Base-by-base conservation (phyloP, 2,113 vertebrate species). In the Acrocephalus arundinaceus region DNA sequence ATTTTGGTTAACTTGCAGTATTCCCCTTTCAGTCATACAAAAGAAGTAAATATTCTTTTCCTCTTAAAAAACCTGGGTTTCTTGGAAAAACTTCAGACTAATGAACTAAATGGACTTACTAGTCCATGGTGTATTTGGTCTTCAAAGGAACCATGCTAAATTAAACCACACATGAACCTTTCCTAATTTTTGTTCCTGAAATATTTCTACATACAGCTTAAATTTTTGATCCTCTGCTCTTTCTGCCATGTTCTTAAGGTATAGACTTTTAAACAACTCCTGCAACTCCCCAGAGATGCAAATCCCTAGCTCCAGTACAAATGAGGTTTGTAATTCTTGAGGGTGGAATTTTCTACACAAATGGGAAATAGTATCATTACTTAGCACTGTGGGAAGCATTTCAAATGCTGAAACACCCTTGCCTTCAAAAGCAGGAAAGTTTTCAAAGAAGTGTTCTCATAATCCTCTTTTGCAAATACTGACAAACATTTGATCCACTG, bases 331-430 rank as follows among this genome's bases (percentile, higher is more conserved):
- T 71, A 88, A 66, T 71, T 68, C 59, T 93, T 83, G 55, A 85
- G 75, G 35, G 79, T 0, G 0, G 76, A 88, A 86, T 80, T 57
- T 94, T 92, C 90, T 84, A 63, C n/a, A 80, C 85, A 86, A 93
- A 88, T 9, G 10, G 51, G 55, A 90, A 89, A 88, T 35, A 70
- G 9, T 76, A 59, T 94, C 82, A 59, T 85, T 91, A 62, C 49
- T 95, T 91, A 84, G 62, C 89, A 61, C 54, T 88, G 78, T 59
- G 87, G 67, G 85, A 94, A 85, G 51, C 35, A 62, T 87, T 89
- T 94, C 59, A 88, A 91, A 94, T 79, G 31, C 81, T 70, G 57
- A 73, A 95, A 76, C 37, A 83, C 21, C 6, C 43, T 73, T 88
- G 70, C 28, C 25, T 76, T 55, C 65, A 51, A 86, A 80, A 93